phyloP scores from a whole-genome alignment of 30 jellyfish, hydroid and myxozoan genomes.

The Hydractinia symbiolongicarpus region DNA sequence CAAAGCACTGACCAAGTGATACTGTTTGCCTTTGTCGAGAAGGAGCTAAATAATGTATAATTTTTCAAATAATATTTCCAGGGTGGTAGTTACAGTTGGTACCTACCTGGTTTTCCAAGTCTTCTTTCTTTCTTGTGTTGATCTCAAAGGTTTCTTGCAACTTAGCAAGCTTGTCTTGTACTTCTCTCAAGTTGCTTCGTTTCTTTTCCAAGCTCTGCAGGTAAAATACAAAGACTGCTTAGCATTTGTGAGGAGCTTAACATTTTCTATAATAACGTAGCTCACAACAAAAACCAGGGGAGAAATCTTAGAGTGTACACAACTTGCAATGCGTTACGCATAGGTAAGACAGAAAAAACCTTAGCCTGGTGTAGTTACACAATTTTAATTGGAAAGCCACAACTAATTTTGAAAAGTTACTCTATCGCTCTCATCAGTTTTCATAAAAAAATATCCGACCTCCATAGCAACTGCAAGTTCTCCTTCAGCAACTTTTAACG shows the following conservation, averaged over 20 bases:
- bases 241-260: neutral
- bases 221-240: neutral
- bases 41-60: no score
- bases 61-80: no score
- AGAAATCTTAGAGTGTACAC: no score
- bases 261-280: neutral
- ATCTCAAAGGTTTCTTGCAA: constrained; percentile 89
- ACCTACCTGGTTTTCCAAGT: constrained; percentile 81
- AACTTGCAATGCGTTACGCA: no score
- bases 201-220: constrained; percentile 88
- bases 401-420: no score
- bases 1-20: neutral
- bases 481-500: constrained; percentile 87
- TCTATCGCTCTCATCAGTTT: no score
- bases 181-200: constrained; percentile 81
- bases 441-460: constrained; percentile 27
- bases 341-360: no score
- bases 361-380: no score
- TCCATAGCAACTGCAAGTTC: constrained; percentile 97
- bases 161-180: constrained; percentile 90
- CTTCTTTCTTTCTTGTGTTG: constrained; percentile 94
- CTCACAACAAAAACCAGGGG: no score
- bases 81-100: neutral
- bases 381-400: no score
- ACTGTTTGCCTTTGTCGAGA: no score